Evolutionary conservation across 2,888 invertebrate genomes (phyloP), one percentile per base, ranked within the genome.

Genomic region (Chymomyza procnemis): DNA sequence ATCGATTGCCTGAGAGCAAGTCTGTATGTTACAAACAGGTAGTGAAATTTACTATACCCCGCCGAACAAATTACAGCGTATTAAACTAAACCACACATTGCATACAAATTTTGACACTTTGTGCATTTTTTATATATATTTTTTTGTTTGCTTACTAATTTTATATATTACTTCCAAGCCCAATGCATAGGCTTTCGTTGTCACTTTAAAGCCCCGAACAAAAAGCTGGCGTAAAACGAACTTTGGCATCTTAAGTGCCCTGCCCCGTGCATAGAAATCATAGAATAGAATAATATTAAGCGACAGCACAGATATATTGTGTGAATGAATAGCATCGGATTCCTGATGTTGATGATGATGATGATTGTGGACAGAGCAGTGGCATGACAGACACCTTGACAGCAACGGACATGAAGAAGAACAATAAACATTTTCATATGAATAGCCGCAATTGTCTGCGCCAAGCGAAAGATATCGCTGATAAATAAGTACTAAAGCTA

Each of bases 381-480:
- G 14, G 9, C 50, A 18, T 19, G 16, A 30, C 58, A 50, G 55
- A 58, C 57, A 48, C 59, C 21, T 41, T 41, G 60, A 21, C 70
- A 61, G n/a, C 56, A 12, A 41, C 34, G 34, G 34, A 41, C 34
- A 41, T 26, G 12, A 12, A 41, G 6, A 3, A 6, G 34, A 41
- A 41, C 34, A 41, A 41, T 12, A 41, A 30, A 54, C 67, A 83
- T 79, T 85, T 83, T 78, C 84, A 83, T 83, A 73, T 79, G 84
- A 83, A 83, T 81, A 72, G 78, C 47, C 73, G 76, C 80, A 67
- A 71, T 79, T 84, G 81, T 81, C 26, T 34, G 14, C 22, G n/a
- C 26, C 26, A 2, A 4, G 26, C 26, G 3, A 12, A 14, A 22
- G 54, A 22, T 14, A 22, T 2, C 14, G 19, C 19, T 54, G 14